Percentiles rank a stretch among this genome's conserved stretches.
Evolutionary conservation across 2,113 vertebrate genomes (phyloP).

Genomic region (Cephalophus harveyi): DNA sequence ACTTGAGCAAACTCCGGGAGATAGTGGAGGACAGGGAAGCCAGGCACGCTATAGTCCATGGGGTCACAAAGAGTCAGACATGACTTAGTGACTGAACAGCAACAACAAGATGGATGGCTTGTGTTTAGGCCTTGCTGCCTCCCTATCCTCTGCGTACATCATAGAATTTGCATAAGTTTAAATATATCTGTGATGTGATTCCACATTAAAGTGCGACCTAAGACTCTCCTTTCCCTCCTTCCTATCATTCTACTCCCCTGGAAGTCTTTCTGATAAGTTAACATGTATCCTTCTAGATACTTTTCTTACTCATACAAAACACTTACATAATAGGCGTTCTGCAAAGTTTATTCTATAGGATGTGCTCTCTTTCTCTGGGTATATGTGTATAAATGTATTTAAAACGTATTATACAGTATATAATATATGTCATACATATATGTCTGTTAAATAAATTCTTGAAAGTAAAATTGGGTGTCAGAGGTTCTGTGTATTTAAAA

Average conservation of each 20-base stretch:
- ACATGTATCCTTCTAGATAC: background rate
- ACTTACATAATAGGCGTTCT: background rate
- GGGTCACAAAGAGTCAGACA: background rate
- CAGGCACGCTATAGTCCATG: background rate
- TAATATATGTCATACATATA: background rate
- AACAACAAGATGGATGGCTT: background rate
- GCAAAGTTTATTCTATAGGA: background rate
- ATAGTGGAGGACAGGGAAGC: background rate
- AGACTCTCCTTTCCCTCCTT: background rate
- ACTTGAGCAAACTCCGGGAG: background rate
- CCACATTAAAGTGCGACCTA: background rate
- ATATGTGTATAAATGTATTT: background rate
- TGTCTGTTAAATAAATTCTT: background rate
- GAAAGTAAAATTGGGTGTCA: background rate
- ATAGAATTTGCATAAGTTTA: background rate
- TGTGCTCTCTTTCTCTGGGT: no score
- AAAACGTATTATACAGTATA: background rate
- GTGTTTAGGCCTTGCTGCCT: background rate
- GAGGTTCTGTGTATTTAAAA: background rate
- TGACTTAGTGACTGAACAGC: background rate
- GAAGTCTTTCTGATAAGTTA: conserved; percentile 4
- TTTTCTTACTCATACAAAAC: background rate
- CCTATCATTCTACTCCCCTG: background rate
- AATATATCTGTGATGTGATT: background rate
- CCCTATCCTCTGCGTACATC: background rate